Conservation (phyloP, 2,797 vertebrate species). For the Lagocephalus sceleratus region DNA sequence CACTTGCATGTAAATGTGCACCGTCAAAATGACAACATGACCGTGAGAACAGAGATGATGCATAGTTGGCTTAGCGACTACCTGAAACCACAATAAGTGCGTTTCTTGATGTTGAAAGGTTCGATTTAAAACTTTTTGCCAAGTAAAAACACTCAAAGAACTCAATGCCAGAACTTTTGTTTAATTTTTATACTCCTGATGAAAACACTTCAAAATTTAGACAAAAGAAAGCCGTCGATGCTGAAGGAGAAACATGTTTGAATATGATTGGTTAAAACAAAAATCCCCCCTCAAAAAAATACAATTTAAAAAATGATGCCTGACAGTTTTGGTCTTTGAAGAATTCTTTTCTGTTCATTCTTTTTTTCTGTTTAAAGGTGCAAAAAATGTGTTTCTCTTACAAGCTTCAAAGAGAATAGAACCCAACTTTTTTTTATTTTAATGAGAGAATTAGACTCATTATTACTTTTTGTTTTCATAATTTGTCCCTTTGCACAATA, state of each 20-base stretch:
- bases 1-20: slow-evolving; percentile 9
- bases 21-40: background rate
- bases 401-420: slow-evolving; percentile 18
- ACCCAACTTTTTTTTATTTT: slow-evolving; percentile 34
- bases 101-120: too few species aligned
- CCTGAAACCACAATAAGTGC: too few species aligned
- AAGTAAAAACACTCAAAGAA: slow-evolving; percentile 6
- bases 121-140: too few species aligned
- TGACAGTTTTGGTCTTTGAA: slow-evolving; percentile 11
- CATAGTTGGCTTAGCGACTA: too few species aligned
- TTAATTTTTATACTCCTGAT: slow-evolving; percentile 23
- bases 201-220: slow-evolving; percentile 17
- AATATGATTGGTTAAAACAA: slow-evolving; percentile 24
- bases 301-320: too few species aligned
- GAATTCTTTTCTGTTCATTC: slow-evolving; percentile 11
- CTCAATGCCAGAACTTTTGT: slow-evolving; percentile 3
- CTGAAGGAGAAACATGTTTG: slow-evolving; percentile 25
- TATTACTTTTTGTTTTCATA: slow-evolving; percentile 17
- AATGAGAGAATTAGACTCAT: slow-evolving; percentile 35
- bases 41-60: too few species aligned
- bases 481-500: slow-evolving; percentile 33
- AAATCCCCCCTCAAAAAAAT: slow-evolving; percentile 15
- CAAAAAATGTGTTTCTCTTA: slow-evolving; percentile 21
- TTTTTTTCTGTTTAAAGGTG: slow-evolving; percentile 2
- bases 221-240: slow-evolving; percentile 10